Conservation (phyloP, 92 coral and sea anemone genomes). For the Pocillopora grandis region DNA sequence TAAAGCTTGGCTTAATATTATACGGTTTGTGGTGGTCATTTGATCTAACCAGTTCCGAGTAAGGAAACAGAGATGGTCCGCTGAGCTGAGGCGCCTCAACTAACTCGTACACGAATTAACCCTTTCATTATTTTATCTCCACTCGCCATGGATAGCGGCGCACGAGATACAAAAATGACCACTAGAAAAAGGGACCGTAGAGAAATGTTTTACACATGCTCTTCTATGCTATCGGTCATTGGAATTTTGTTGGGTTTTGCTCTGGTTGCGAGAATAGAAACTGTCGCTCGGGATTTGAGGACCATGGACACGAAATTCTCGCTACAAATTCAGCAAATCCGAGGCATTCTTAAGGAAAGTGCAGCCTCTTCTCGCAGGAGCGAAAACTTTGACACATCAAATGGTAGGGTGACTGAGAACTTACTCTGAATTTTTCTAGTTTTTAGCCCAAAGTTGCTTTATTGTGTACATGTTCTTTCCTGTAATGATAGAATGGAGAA, state of each 20-base stretch:
- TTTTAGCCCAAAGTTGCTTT: neutral
- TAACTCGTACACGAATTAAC: too few relatives aligned
- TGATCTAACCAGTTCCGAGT: too few relatives aligned
- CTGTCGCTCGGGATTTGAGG: neutral
- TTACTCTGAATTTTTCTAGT: neutral
- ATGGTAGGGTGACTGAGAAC: neutral
- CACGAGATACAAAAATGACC: neutral
- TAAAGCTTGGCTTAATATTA: too few relatives aligned
- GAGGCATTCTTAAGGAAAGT: neutral
- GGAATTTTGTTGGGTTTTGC: neutral
- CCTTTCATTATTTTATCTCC: too few relatives aligned
- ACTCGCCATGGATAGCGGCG: neutral
- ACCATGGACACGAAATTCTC: neutral
- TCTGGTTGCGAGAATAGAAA: neutral
- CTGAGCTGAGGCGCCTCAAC: too few relatives aligned
- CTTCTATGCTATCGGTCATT: neutral
- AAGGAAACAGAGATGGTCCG: too few relatives aligned
- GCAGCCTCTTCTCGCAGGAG: neutral
- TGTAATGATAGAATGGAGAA: too few relatives aligned
- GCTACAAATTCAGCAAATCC: constrained; percentile 3
- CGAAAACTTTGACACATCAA: neutral
- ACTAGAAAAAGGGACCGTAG: neutral
- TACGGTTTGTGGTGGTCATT: too few relatives aligned
- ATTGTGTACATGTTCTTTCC: neutral
- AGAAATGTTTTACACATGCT: neutral